These are phyloP conservation scores for Trochalopteron elliotii DNA, from an alignment of 2,113 vertebrate species.

Conservation along the genomic window DNA sequence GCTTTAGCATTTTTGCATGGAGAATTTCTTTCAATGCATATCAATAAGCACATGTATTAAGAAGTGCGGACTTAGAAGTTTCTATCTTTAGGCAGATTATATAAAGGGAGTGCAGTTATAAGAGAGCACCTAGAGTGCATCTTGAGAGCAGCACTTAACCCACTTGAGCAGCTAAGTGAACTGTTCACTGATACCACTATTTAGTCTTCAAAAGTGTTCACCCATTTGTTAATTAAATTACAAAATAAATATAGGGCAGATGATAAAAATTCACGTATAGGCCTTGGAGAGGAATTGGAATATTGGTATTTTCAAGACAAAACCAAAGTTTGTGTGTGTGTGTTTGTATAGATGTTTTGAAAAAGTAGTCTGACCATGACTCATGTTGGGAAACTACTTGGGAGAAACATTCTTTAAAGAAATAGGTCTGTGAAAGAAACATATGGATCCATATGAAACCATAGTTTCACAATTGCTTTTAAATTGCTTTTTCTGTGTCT, in stretches of 20 bases:
- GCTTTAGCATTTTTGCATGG: neutral
- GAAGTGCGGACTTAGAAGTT: neutral
- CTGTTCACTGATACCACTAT: conserved; percentile 6
- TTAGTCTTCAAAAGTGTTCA: conserved; percentile 14
- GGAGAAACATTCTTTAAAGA: neutral
- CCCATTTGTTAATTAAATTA: conserved; percentile 23
- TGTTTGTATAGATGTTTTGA: neutral
- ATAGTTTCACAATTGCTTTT: neutral
- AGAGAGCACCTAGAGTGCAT: conserved; percentile 53
- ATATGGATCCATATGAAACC: neutral
- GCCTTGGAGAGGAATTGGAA: neutral
- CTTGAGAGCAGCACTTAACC: conserved; percentile 56
- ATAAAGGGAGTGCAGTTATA: conserved; percentile 23
- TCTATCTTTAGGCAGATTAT: conserved; percentile 37
- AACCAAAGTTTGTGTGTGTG: neutral
- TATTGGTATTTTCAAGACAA: neutral
- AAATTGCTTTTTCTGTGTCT: neutral
- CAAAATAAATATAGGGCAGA: conserved; percentile 3
- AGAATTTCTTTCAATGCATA: conserved; percentile 32
- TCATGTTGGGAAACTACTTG: neutral
- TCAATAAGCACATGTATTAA: neutral
- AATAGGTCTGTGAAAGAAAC: neutral
- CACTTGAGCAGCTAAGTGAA: conserved; percentile 32
- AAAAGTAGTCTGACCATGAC: neutral
- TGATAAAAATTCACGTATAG: neutral